phyloP scores from a whole-genome alignment of 1,140 invertebrate species.

The Drosophila sproati region DNA sequence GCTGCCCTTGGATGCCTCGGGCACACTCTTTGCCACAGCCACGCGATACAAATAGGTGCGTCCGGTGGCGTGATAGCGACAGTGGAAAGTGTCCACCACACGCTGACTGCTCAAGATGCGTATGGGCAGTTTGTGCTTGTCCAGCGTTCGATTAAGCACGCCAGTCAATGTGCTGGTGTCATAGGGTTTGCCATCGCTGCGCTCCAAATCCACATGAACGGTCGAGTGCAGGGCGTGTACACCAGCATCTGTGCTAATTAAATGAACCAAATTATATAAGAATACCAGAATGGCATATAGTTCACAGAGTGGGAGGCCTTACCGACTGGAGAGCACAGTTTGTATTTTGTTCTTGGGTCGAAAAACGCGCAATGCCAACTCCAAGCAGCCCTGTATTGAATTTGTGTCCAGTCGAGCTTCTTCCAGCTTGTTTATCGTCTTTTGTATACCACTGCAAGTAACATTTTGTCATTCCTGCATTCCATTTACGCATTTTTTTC shows the following conservation, averaged over 20 bases:
- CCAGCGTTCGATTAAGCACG: constrained; percentile 87
- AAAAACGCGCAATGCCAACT: constrained; percentile 86
- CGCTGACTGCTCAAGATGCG: constrained; percentile 86
- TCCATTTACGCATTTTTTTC: background rate
- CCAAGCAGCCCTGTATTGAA: constrained; percentile 88
- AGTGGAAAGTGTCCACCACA: constrained; percentile 87
- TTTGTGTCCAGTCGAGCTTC: constrained; percentile 85
- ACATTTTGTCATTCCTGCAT: background rate
- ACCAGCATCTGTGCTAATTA: constrained; percentile 89
- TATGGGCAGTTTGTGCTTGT: constrained; percentile 85
- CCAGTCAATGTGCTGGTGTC: constrained; percentile 84
- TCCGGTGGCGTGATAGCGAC: constrained; percentile 86
- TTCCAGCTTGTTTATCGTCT: constrained; percentile 79
- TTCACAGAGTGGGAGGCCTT: constrained; percentile 45
- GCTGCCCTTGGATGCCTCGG: background rate
- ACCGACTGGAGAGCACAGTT: constrained; percentile 88
- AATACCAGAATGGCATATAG: background rate
- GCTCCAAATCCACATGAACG: constrained; percentile 88
- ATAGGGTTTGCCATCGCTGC: constrained; percentile 84
- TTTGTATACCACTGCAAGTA: constrained; percentile 86
- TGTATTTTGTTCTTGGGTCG: constrained; percentile 85
- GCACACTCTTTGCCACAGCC: constrained; percentile 79
- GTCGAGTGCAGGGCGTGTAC: constrained; percentile 89
- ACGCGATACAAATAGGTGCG: constrained; percentile 90
- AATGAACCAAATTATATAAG: constrained; percentile 17